These are phyloP conservation scores for Euzophera pinguis DNA, from an alignment of 2,888 invertebrate genomes.

Conservation along the genomic window DNA sequence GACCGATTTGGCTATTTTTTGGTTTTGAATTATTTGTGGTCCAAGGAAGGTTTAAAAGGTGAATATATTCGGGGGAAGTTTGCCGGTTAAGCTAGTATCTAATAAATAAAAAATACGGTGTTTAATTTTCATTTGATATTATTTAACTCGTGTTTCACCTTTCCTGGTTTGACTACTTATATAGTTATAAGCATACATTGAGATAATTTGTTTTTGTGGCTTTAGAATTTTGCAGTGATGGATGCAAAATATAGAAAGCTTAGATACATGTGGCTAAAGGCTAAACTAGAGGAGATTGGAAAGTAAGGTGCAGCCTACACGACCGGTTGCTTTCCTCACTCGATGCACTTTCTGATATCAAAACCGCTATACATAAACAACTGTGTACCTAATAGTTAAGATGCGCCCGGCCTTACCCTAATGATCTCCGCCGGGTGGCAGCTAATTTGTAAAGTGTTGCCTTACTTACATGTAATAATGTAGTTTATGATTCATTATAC, in stretches of 20 bases:
- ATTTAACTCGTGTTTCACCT: no score
- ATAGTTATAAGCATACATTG: background rate
- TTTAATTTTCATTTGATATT: no score
- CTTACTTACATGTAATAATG: slow-evolving; percentile 6
- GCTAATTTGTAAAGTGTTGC: slow-evolving; percentile 9
- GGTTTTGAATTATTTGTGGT: no score
- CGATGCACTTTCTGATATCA: slow-evolving; percentile 68
- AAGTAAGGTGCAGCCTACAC: slow-evolving; percentile 63
- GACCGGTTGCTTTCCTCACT: slow-evolving; percentile 55
- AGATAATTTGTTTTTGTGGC: no score
- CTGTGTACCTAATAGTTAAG: slow-evolving; percentile 37
- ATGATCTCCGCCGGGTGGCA: slow-evolving; percentile 4
- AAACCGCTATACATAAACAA: slow-evolving; percentile 17
- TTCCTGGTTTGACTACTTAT: no score
- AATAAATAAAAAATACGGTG: no score
- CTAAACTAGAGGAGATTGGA: slow-evolving; percentile 57
- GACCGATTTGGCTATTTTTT: no score
- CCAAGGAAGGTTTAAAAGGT: no score
- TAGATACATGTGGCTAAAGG: slow-evolving; percentile 45
- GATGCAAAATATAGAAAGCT: slow-evolving; percentile 51
- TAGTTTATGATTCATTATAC: slow-evolving; percentile 9
- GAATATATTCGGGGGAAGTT: no score
- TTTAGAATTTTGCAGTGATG: slow-evolving; percentile 11
- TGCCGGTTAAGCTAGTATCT: no score
- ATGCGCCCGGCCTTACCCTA: slow-evolving; percentile 5